These are phyloP conservation scores for Zosterops japonicus DNA, from an alignment of 2,113 vertebrate species.

Conservation along the genomic window DNA sequence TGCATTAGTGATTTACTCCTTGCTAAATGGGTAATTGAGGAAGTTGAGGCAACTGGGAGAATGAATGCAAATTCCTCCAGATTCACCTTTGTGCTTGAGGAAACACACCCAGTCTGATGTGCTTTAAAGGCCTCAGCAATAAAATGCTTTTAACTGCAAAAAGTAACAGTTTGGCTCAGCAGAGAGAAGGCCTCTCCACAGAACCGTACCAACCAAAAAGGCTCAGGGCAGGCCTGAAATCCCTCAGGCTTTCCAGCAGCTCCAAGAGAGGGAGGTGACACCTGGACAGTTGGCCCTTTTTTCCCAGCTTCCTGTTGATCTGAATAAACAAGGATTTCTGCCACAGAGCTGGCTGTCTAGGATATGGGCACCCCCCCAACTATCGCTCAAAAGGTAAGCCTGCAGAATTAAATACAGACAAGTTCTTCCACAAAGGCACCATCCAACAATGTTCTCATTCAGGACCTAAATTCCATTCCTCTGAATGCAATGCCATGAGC, in stretches of 20 bases:
- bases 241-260: not conserved
- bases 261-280: not conserved
- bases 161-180: not conserved
- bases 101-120: not conserved
- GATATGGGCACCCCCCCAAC: not conserved
- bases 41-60: not conserved
- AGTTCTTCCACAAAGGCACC: not conserved
- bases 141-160: not conserved
- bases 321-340: not conserved
- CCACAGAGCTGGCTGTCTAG: not conserved
- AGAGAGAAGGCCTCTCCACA: not conserved
- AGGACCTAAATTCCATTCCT: not conserved
- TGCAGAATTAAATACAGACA: not conserved
- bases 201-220: not conserved
- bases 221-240: not conserved
- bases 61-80: constrained; percentile 9
- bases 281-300: not conserved
- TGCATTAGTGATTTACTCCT: not conserved
- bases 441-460: not conserved
- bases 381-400: not conserved
- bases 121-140: not conserved
- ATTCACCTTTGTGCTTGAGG: not conserved
- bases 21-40: not conserved
- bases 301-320: not conserved
- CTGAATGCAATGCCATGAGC: not conserved